A percentile compares a stretch with the other conserved stretches of the same genome.
These are phyloP conservation scores for Tubulanus polymorphus DNA, from an alignment of 2,888 invertebrate species.

Conservation along the genomic window DNA sequence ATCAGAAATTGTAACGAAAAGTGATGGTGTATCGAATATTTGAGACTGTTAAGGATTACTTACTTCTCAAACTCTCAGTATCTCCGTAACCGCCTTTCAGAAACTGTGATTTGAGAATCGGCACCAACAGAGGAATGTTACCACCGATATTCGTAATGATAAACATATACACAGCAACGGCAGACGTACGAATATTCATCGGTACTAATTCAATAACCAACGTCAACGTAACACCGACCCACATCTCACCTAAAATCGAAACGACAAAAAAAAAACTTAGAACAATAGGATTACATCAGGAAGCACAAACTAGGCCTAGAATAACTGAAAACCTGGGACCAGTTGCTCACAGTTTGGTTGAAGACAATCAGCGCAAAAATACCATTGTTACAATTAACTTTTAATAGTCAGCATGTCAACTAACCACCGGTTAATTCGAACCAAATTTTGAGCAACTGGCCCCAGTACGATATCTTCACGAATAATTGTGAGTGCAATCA, in stretches of 20 bases:
- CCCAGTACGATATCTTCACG: not conserved
- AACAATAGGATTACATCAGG: not conserved
- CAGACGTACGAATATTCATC: constrained; percentile 41
- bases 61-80: constrained; percentile 31
- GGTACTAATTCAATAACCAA: constrained; percentile 53
- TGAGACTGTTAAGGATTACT: not conserved
- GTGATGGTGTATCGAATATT: too few relatives aligned
- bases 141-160: constrained; percentile 54
- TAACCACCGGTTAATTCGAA: not conserved
- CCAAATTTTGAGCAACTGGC: not conserved
- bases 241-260: constrained; percentile 49
- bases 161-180: constrained; percentile 53
- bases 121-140: constrained; percentile 51
- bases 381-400: too few relatives aligned
- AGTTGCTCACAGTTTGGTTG: too few relatives aligned
- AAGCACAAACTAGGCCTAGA: not conserved
- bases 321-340: not conserved
- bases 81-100: constrained; percentile 25
- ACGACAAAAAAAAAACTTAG: not conserved
- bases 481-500: not conserved
- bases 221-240: constrained; percentile 51
- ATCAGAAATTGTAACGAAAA: too few relatives aligned
- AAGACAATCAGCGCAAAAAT: too few relatives aligned
- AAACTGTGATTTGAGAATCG: constrained; percentile 38
- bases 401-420: not conserved